Base-by-base conservation (phyloP, 64 coral and sea anemone genomes). In the Pachyseris speciosa region DNA sequence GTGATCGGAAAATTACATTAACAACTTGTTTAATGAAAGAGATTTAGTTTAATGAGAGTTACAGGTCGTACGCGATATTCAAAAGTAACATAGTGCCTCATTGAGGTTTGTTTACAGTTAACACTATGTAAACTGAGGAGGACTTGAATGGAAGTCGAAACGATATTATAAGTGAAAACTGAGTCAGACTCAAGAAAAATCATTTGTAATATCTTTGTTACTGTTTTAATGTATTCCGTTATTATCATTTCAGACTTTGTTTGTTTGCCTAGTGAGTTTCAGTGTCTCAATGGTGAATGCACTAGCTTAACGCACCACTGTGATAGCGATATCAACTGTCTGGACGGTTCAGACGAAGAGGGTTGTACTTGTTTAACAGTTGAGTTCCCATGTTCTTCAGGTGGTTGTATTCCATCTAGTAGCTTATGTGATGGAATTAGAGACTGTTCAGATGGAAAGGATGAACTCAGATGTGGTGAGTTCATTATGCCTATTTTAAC, bases 381-480 rank as follows among this genome's bases (percentile, higher is more conserved):
- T 19, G 77, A 94, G 58, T 75, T 94, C 20, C 49, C 69, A 22
- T 94, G 93, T 67, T 34, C 81, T 13, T 75, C 52, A n/a, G 87
- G 87, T 4, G 37, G 12, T 26, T 94, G 93, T 59, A 37, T 94
- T 15, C 16, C 83, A 19, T 89, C 79, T 1, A 58, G 20, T 22
- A 72, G 52, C 2, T 79, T 94, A 50, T 94, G 93, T 28, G 25
- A 94, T 74, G 55, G 70, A 9, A 53, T 13, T 19, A 37, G 60
- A 38, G 87, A 94, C 53, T 94, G 93, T 75, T 67, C 25, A 19
- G 69, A 90, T 78, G 87, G 93, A 19, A 77, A 64, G 29, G 93
- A 94, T 85, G 93, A 94, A 84, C 9, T 15, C 0, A 52, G 4
- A 34, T 94, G 93, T 69, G 87, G 93, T 94, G 84, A 68, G 58